A percentile compares a stretch with the other conserved stretches of the same genome.
phyloP scores from a whole-genome alignment of 92 coral and sea anemone genomes.

The Zoanthus solanderi region DNA sequence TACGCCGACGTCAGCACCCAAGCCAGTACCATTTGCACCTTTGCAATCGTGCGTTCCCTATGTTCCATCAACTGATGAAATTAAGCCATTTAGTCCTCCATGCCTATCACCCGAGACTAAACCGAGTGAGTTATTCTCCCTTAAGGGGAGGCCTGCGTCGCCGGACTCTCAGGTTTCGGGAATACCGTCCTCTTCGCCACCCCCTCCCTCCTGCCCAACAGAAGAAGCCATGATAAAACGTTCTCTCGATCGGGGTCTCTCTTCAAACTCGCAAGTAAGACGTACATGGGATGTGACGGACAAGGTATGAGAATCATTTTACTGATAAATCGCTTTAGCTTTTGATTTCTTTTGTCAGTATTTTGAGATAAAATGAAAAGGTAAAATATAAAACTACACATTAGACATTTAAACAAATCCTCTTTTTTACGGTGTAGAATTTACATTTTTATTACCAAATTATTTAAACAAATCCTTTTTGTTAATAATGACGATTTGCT shows the following conservation, averaged over 20 bases:
- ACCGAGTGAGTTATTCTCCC: constrained; percentile 8
- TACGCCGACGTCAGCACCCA: constrained; percentile 34
- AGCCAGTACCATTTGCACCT: constrained; percentile 42
- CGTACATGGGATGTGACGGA: constrained; percentile 93
- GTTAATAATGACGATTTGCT: too few relatives aligned
- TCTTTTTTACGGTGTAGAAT: too few relatives aligned
- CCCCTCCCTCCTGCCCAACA: constrained; percentile 86
- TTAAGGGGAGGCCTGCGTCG: constrained; percentile 70
- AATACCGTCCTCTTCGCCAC: constrained; percentile 76
- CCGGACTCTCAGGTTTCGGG: constrained; percentile 79
- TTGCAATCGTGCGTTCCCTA: constrained; percentile 26
- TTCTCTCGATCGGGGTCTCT: constrained; percentile 54
- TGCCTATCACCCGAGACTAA: constrained; percentile 42
- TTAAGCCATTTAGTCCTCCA: constrained; percentile 68
- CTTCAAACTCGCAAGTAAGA: constrained; percentile 67
- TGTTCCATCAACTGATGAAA: constrained; percentile 21
- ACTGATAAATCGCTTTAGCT: background rate
- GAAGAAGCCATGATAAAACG: constrained; percentile 61
- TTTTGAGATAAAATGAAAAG: background rate
- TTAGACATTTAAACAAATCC: too few relatives aligned
- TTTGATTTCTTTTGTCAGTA: background rate
- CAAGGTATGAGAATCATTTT: constrained; percentile 58
- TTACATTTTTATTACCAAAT: too few relatives aligned
- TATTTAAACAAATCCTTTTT: too few relatives aligned
- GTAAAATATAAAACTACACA: background rate